Evolutionary conservation across 2,888 invertebrate species (phyloP).

Genomic region (Cerastoderma edule): DNA sequence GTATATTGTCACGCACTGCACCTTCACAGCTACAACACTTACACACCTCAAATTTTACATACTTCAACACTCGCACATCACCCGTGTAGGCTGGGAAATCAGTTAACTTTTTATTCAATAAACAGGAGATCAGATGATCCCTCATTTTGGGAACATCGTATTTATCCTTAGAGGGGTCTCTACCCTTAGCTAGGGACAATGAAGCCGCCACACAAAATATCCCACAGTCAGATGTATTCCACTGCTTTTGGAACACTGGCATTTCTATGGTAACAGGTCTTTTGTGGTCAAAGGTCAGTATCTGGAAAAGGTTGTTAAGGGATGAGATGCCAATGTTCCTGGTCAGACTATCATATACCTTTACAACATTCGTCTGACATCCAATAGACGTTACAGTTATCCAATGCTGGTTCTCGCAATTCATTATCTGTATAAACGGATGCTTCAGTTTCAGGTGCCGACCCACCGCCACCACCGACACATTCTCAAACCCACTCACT

Average conservation of each 20-base stretch:
- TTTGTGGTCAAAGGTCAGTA: slow-evolving; percentile 22
- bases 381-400: slow-evolving; percentile 51
- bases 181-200: slow-evolving; percentile 46
- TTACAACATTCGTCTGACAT: slow-evolving; percentile 35
- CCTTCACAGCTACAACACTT: slow-evolving; percentile 22
- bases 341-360: slow-evolving; percentile 60
- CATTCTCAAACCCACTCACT: slow-evolving; percentile 55
- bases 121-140: slow-evolving; percentile 43
- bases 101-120: slow-evolving; percentile 21
- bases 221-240: slow-evolving; percentile 57
- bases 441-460: slow-evolving; percentile 28
- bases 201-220: slow-evolving; percentile 63
- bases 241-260: slow-evolving; percentile 58
- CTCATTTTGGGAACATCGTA: slow-evolving; percentile 51
- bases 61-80: slow-evolving; percentile 4
- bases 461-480: slow-evolving; percentile 41
- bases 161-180: slow-evolving; percentile 53
- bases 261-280: slow-evolving; percentile 41
- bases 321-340: slow-evolving; percentile 30
- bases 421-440: slow-evolving; percentile 57
- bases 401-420: slow-evolving; percentile 59
- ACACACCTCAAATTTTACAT: slow-evolving; percentile 11
- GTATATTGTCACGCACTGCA: background rate
- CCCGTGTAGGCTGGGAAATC: slow-evolving; percentile 44
- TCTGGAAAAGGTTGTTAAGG: slow-evolving; percentile 12